Conservation (phyloP, 2,888 invertebrate species). For the Rhodophaea formosa region DNA sequence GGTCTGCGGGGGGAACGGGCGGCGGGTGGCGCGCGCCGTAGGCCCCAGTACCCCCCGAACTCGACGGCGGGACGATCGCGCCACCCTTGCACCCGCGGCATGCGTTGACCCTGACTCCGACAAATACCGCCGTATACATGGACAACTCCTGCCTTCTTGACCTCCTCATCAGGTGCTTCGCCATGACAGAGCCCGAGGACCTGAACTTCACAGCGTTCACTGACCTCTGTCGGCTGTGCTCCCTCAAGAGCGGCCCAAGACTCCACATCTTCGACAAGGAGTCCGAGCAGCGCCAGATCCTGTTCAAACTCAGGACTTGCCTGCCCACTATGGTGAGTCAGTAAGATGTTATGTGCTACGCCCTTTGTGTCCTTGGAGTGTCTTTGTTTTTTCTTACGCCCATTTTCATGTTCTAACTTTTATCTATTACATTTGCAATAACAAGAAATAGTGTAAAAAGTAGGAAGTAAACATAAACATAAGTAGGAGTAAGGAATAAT, state of each 20-base stretch:
- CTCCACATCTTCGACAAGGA: constrained; percentile 87
- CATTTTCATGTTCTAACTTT: background rate
- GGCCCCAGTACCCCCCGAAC: constrained; percentile 74
- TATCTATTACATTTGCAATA: background rate
- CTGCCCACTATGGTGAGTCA: constrained; percentile 85
- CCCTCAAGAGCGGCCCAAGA: constrained; percentile 85
- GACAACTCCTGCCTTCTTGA: constrained; percentile 82
- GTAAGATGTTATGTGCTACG: background rate
- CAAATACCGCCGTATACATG: constrained; percentile 74
- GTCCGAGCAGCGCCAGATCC: constrained; percentile 85
- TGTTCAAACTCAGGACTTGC: constrained; percentile 85
- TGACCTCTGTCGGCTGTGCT: constrained; percentile 86
- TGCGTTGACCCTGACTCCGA: constrained; percentile 73
- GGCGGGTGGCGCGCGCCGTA: constrained; percentile 44
- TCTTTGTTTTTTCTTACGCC: constrained; percentile 4
- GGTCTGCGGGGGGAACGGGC: constrained; percentile 43
- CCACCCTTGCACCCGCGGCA: constrained; percentile 75
- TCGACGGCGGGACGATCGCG: constrained; percentile 73
- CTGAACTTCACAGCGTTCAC: constrained; percentile 85
- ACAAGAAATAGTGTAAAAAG: background rate
- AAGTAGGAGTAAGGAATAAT: background rate
- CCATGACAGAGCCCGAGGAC: constrained; percentile 84
- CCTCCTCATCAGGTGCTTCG: constrained; percentile 82
- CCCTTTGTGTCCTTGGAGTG: constrained; percentile 26
- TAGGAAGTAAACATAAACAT: constrained; percentile 13